A percentile compares a stretch with the other conserved stretches of the same genome.
These are phyloP conservation scores for Cephus sareptanus DNA, from an alignment of 2,888 invertebrate genomes.

Conservation along the genomic window DNA sequence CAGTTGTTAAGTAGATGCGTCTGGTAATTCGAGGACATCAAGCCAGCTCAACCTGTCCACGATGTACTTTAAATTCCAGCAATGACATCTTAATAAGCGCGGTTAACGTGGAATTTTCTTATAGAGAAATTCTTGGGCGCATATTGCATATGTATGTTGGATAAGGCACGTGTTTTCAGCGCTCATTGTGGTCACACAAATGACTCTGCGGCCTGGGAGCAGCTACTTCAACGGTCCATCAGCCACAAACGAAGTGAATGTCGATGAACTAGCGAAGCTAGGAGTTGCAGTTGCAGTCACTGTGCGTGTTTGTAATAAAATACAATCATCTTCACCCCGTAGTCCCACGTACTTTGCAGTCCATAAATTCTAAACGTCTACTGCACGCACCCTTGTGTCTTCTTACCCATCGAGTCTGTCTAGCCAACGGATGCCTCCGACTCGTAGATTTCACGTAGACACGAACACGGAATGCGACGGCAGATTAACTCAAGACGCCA, in stretches of 20 bases:
- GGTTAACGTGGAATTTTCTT: slow-evolving; percentile 54
- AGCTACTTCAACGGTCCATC: slow-evolving; percentile 30
- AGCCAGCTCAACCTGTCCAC: not conserved
- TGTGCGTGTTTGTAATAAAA: not conserved
- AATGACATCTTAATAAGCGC: slow-evolving; percentile 63
- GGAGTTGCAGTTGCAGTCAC: not conserved
- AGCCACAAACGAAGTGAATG: slow-evolving; percentile 18
- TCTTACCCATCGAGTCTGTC: not conserved
- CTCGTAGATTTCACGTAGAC: not conserved
- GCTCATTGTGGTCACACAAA: slow-evolving; percentile 60
- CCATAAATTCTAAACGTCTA: slow-evolving; percentile 27
- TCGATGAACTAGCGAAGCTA: not conserved
- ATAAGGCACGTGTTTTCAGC: slow-evolving; percentile 41
- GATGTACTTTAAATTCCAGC: slow-evolving; percentile 54
- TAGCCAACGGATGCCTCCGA: not conserved
- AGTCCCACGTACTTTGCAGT: slow-evolving; percentile 21
- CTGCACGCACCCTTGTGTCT: slow-evolving; percentile 14
- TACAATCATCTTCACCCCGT: not conserved
- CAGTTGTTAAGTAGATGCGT: not conserved
- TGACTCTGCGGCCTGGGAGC: slow-evolving; percentile 53
- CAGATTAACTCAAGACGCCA: not conserved
- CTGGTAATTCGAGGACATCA: not conserved
- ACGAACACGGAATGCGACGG: not conserved
- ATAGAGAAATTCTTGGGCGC: slow-evolving; percentile 36
- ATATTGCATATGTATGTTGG: slow-evolving; percentile 45